These are phyloP conservation scores for Microctonus brassicae DNA, from an alignment of 2,888 invertebrate species.

Conservation along the genomic window DNA sequence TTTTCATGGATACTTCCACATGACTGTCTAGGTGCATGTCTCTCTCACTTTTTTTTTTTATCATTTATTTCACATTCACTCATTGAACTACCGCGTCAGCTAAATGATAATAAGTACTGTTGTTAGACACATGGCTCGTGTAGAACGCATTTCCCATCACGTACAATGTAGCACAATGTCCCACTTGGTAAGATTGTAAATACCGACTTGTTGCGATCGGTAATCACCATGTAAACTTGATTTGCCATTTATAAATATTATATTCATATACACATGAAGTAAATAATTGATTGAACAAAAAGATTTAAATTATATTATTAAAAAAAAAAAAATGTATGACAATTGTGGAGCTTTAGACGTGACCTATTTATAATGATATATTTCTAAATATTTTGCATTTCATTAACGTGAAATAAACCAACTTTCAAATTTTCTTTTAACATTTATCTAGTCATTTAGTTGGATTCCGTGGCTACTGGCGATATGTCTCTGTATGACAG, in stretches of 20 bases:
- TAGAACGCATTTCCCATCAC: conserved; percentile 25
- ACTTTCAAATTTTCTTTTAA: background rate
- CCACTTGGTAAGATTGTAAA: conserved; percentile 50
- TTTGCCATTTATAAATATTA: background rate
- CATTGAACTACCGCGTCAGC: conserved; percentile 6
- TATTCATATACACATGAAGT: background rate
- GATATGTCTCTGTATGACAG: conserved; percentile 52
- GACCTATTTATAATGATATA: background rate
- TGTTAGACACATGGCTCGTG: background rate
- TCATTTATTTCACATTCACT: background rate
- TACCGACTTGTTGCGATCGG: conserved; percentile 6
- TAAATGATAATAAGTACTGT: background rate
- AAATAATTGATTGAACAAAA: too few relatives aligned
- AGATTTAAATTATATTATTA: too few relatives aligned
- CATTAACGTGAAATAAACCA: background rate
- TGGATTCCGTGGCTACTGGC: conserved; percentile 58
- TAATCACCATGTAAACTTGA: background rate
- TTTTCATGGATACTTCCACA: too few relatives aligned
- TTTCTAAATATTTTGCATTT: background rate
- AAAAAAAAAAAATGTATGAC: background rate
- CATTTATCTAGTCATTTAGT: conserved; percentile 49
- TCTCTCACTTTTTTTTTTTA: background rate
- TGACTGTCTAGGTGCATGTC: too few relatives aligned
- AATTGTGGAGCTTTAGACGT: background rate
- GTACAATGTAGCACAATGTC: conserved; percentile 57